A percentile compares a stretch with the other conserved stretches of the same genome.
Conservation (phyloP, 37 sponge, comb jelly and placozoan genomes). For the Cliona cf. orientalis region DNA sequence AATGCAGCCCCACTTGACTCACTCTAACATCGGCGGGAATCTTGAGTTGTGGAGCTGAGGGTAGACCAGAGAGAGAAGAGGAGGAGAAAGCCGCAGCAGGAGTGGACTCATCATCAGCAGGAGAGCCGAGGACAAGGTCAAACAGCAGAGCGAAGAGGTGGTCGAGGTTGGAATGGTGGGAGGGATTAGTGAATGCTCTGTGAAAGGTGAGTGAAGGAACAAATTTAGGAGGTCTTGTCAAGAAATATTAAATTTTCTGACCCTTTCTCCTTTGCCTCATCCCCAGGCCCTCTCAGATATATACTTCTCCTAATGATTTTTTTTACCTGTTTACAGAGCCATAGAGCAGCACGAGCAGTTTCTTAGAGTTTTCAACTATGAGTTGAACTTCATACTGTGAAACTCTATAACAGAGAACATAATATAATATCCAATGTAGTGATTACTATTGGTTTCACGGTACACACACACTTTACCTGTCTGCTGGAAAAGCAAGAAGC, state of each 20-base stretch:
- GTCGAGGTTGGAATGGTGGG: slow-evolving; percentile 4
- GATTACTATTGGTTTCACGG: slow-evolving; percentile 33
- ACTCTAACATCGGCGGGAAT: slow-evolving; percentile 18
- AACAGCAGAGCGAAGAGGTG: slow-evolving; percentile 42
- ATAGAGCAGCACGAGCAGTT: slow-evolving; percentile 22
- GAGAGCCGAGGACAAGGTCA: slow-evolving; percentile 22
- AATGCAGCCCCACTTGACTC: slow-evolving; percentile 3
- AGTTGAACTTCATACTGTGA: slow-evolving; percentile 38
- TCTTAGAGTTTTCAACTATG: slow-evolving; percentile 5
- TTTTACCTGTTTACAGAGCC: slow-evolving; percentile 36
- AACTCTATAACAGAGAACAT: not conserved
- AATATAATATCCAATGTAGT: not conserved
- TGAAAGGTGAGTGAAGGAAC: not conserved
- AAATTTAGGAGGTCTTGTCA: too few species aligned
- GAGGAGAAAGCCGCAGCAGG: not conserved
- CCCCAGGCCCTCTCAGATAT: too few species aligned
- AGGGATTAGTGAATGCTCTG: slow-evolving; percentile 26
- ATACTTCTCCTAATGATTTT: too few species aligned
- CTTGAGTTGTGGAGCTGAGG: slow-evolving; percentile 20
- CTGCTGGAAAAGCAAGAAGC: slow-evolving; percentile 60
- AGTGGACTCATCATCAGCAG: not conserved
- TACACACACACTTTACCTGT: too few species aligned
- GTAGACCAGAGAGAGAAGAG: slow-evolving; percentile 14
- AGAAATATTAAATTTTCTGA: too few species aligned
- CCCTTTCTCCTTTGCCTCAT: too few species aligned